phyloP scores from a whole-genome alignment of 1,140 invertebrate genomes.

The Mycetomoellerius zeteki region DNA sequence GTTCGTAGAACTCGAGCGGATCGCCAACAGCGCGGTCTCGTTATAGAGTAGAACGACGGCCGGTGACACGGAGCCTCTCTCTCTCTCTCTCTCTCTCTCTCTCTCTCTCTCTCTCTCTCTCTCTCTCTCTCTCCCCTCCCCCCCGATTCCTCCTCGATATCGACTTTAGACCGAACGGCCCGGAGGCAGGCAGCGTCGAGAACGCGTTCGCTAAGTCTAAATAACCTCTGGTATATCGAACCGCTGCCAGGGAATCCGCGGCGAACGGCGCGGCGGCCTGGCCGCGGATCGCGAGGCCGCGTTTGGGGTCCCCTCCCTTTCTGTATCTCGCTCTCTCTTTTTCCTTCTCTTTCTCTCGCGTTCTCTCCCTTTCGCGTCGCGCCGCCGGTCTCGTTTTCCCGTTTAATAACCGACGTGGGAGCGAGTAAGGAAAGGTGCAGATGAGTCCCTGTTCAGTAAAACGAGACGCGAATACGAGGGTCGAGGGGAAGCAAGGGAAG shows the following conservation, averaged over 20 bases:
- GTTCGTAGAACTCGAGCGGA: conserved; percentile 24
- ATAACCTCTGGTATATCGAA: conserved; percentile 75
- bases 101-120: not conserved
- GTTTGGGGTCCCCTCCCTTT: conserved; percentile 4
- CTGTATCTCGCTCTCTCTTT: not conserved
- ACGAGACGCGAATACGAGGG: no score
- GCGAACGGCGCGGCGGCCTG: conserved; percentile 44
- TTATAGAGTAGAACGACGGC: conserved; percentile 38
- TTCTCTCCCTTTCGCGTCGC: not conserved
- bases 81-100: not conserved
- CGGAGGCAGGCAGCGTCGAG: conserved; percentile 42
- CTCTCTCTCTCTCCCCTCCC: not conserved
- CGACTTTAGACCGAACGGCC: conserved; percentile 37
- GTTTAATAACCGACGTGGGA: conserved; percentile 33
- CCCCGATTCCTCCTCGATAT: conserved; percentile 30
- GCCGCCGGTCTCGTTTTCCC: conserved; percentile 34
- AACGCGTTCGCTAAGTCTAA: conserved; percentile 62
- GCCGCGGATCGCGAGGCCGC: conserved; percentile 72
- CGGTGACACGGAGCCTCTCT: conserved; percentile 29
- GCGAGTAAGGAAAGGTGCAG: no score
- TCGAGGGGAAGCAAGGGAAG: no score
- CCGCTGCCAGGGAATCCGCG: conserved; percentile 75
- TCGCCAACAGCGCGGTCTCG: conserved; percentile 31
- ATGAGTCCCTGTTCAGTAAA: no score
- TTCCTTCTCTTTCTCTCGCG: not conserved